Percentiles rank a stretch among this genome's conserved stretches.
Evolutionary conservation across 2,113 vertebrate species (phyloP).

Genomic region (Rhadina sibilatrix): DNA sequence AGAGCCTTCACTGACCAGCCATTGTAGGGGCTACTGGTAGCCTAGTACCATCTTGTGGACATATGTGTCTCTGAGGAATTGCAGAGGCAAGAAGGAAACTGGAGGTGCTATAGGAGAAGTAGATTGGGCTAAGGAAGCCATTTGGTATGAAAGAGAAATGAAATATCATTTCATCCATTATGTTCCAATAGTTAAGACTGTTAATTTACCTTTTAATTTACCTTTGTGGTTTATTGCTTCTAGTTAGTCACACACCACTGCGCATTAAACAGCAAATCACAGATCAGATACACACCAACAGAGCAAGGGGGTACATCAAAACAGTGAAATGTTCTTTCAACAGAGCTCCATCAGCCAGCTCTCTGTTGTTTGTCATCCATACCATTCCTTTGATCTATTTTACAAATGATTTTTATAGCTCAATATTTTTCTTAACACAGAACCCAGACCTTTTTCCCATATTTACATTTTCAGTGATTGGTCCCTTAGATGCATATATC

Average conservation of each 20-base stretch:
- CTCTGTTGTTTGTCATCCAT: neutral
- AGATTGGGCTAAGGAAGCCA: neutral
- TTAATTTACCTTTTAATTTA: neutral
- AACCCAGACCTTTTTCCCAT: neutral
- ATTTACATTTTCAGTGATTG: neutral
- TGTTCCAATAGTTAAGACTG: neutral
- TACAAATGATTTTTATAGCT: neutral
- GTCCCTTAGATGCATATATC: neutral
- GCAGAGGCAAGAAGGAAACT: neutral
- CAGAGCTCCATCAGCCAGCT: neutral
- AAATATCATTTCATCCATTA: neutral
- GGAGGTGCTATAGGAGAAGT: neutral
- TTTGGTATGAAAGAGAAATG: neutral
- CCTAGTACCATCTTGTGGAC: constrained; percentile 60
- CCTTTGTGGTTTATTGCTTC: neutral
- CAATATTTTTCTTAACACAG: neutral
- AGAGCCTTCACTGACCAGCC: neutral
- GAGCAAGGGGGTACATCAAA: neutral
- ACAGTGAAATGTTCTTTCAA: neutral
- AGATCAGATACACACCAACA: neutral
- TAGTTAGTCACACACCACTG: neutral
- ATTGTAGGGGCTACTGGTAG: neutral
- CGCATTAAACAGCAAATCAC: neutral
- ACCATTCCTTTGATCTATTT: neutral
- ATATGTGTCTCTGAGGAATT: neutral